Base-by-base conservation (phyloP, 2,888 invertebrate genomes). In the Harpalus rubripes region DNA sequence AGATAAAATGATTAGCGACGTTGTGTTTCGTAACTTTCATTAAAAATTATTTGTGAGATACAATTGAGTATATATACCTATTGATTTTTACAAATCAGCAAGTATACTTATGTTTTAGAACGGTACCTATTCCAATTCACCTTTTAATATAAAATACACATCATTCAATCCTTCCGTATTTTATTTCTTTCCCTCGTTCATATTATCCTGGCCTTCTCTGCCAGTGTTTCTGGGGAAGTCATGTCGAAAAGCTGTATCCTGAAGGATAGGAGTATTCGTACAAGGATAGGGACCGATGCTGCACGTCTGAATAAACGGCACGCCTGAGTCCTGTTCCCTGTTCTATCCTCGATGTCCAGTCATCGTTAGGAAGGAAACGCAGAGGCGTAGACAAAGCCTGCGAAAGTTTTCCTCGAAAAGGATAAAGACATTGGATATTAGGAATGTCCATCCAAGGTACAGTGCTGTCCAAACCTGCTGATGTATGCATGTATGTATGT, bases 301-400 rank as follows among this genome's bases (percentile, higher is more conserved):
- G 74, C 74, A 74, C 74, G 74, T 74, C 74, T 44, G 74, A 16
- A 44, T 56, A 74, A 74, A 74, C 52, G 74, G 74, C 74, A 18
- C 74, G 74, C 74, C 74, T 16, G 74, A 52, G 74, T 41, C 18
- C 41, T 15, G 74, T 74, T 74, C 74, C 44, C 22, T 74, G 52
- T 44, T 52, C 44, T 10, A 52, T 52, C 44, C 44, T 52, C 52
- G 74, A 74, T 74, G 74, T 74, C 74, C 74, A 74, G 41, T 15
- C 39, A 32, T 72, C 72, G 44, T 72, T 72, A 41, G 72, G 41
- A 63, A 12, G 26, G 39, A 32, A 10, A 52, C 12, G 0, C 44
- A 52, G 44, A 12, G 44, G 44, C 44, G 44, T 52, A 52, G 44
- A 2, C 44, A 1, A 12, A 52, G 2, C 44, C 44, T 32, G 4